These are phyloP conservation scores for Thyatira batis DNA, from an alignment of 2,888 invertebrate species.

Conservation along the genomic window DNA sequence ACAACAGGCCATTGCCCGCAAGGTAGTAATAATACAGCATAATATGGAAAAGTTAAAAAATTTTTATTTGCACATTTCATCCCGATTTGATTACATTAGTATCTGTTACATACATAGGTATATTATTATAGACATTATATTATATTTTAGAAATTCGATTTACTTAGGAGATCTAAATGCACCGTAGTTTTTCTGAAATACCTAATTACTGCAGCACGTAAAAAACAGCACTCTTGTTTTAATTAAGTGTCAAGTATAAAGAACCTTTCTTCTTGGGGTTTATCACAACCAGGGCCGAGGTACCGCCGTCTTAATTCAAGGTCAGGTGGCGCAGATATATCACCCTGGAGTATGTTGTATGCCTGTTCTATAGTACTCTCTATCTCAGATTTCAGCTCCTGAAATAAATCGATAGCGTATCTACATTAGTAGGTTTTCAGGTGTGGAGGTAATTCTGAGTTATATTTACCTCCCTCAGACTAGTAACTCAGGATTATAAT, in stretches of 20 bases:
- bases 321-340: constrained; percentile 77
- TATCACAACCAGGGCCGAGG: constrained; percentile 73
- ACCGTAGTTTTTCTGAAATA: background rate
- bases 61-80: background rate
- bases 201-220: background rate
- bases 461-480: no score
- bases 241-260: constrained; percentile 59
- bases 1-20: no score
- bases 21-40: no score
- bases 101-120: no score
- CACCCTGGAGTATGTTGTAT: constrained; percentile 77
- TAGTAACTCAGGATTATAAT: no score
- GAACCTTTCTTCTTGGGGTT: constrained; percentile 70
- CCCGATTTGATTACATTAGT: constrained; percentile 9
- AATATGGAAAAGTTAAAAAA: no score
- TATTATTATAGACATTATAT: no score
- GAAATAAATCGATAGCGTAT: constrained; percentile 27
- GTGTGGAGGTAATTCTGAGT: no score
- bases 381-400: constrained; percentile 75
- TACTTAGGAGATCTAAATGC: background rate
- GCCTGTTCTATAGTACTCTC: constrained; percentile 78
- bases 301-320: constrained; percentile 68
- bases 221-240: background rate
- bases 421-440: no score
- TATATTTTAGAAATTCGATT: background rate